A percentile compares a stretch with the other conserved stretches of the same genome.
These are phyloP conservation scores for Melitaea athalia DNA, from an alignment of 2,888 invertebrate species.

Conservation along the genomic window DNA sequence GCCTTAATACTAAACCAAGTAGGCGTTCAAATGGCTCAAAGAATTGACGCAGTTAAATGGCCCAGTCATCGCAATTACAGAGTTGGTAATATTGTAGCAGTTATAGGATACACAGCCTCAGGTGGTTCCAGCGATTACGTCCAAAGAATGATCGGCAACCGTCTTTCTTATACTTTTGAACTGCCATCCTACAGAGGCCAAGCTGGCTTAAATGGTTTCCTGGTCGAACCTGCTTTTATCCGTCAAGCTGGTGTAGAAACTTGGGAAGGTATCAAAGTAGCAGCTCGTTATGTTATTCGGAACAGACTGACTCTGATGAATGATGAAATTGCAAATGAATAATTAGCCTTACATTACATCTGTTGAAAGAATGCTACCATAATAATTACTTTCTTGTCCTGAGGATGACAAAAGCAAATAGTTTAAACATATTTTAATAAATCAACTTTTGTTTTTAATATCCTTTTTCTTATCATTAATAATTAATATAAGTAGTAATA, in stretches of 20 bases:
- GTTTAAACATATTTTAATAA: not conserved
- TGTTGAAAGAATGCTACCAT: not conserved
- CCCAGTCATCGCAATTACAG: conserved; percentile 65
- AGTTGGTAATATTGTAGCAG: conserved; percentile 74
- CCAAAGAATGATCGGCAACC: conserved; percentile 62
- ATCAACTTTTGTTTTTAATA: not conserved
- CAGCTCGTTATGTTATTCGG: conserved; percentile 6
- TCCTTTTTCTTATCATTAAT: too few species aligned
- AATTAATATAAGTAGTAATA: too few species aligned
- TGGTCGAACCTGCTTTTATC: conserved; percentile 80
- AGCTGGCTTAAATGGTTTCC: conserved; percentile 73
- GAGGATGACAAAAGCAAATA: not conserved
- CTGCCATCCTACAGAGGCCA: conserved; percentile 73
- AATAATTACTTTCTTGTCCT: not conserved
- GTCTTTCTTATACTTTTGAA: conserved; percentile 84
- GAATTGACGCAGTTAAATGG: conserved; percentile 75
- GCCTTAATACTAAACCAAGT: conserved; percentile 63
- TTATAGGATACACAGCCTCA: conserved; percentile 79
- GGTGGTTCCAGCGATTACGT: conserved; percentile 85
- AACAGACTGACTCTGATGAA: conserved; percentile 1
- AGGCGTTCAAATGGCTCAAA: conserved; percentile 67
- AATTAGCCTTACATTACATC: not conserved
- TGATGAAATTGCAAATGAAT: not conserved
- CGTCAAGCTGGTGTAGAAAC: conserved; percentile 81
- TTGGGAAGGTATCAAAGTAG: conserved; percentile 60